phyloP scores from a whole-genome alignment of 2,888 invertebrate species.

The Nemoura dubitans region DNA sequence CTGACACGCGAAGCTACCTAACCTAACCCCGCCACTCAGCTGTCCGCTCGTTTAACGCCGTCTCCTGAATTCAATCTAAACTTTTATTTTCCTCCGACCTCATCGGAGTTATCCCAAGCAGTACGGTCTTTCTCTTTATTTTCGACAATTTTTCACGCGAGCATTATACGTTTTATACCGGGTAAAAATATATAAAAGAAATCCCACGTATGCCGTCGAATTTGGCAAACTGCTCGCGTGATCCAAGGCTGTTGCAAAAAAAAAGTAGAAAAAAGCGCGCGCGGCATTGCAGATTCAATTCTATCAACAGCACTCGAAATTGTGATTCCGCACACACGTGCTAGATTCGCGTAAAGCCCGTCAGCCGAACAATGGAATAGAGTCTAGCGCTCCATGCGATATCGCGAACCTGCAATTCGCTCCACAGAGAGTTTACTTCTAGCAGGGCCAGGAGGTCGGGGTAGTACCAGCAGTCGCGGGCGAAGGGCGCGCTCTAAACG shows the following conservation, averaged over 20 bases:
- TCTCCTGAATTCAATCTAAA: neutral
- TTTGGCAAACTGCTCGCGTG: neutral
- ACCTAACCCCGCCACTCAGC: too few relatives aligned
- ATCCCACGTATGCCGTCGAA: neutral
- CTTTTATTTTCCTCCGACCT: slow-evolving; percentile 10
- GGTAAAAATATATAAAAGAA: neutral
- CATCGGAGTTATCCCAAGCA: neutral
- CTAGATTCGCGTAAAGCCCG: neutral
- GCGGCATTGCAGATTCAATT: neutral
- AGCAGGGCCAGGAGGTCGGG: too few relatives aligned
- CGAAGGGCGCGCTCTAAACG: neutral
- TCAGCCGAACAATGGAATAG: neutral
- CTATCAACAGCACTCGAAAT: neutral
- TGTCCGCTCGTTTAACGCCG: neutral
- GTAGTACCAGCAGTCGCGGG: neutral
- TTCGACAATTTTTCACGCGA: neutral
- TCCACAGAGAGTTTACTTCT: neutral
- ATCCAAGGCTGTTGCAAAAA: neutral
- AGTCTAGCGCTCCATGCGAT: neutral
- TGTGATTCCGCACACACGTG: neutral
- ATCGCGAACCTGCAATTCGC: neutral
- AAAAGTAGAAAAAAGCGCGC: neutral
- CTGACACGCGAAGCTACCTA: too few relatives aligned
- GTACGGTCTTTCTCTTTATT: neutral
- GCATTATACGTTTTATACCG: neutral